phyloP scores from a whole-genome alignment of 2,113 vertebrate species.

The Plotosus lineatus region DNA sequence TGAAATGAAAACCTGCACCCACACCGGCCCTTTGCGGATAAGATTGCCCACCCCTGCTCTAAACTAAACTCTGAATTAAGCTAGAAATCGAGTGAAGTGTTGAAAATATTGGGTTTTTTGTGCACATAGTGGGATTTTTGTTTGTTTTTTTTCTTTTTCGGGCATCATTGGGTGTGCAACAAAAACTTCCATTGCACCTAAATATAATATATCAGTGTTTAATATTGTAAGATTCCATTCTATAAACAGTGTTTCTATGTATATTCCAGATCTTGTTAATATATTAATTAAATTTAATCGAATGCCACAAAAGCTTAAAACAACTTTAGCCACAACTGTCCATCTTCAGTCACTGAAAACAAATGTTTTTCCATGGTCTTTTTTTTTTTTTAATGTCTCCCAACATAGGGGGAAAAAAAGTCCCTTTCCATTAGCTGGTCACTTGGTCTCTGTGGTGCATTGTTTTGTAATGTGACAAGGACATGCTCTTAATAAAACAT shows the following conservation, averaged over 20 bases:
- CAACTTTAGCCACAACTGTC: not conserved
- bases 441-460: not conserved
- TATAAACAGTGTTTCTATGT: not conserved
- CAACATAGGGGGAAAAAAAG: not conserved
- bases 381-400: not conserved
- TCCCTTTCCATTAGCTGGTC: not conserved
- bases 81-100: not conserved
- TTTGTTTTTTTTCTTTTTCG: not conserved
- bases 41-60: no score
- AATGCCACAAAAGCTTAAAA: not conserved
- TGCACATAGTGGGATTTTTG: no score
- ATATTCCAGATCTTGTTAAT: not conserved
- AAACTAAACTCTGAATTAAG: not conserved
- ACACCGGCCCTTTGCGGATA: no score
- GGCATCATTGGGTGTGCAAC: not conserved
- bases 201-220: not conserved
- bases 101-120: not conserved
- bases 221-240: not conserved
- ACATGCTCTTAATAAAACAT: not conserved
- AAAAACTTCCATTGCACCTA: not conserved
- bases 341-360: not conserved
- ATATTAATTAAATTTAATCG: not conserved
- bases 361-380: not conserved
- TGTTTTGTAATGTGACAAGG: conserved; percentile 20
- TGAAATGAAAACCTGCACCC: no score